These are phyloP conservation scores for Dipodomys merriami DNA, from an alignment of 2,113 vertebrate species.

Conservation along the genomic window DNA sequence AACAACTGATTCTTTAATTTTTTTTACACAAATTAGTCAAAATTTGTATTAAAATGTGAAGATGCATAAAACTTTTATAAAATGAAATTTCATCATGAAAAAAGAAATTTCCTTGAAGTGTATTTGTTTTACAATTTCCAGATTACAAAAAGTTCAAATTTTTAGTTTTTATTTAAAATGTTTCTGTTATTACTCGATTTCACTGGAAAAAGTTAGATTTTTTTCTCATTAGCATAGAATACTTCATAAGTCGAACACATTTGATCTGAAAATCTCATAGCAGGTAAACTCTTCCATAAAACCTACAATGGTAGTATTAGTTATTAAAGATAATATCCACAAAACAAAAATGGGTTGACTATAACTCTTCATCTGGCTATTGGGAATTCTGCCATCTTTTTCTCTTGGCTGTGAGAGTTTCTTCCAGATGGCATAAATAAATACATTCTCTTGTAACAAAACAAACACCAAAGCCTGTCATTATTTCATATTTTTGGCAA, in stretches of 20 bases:
- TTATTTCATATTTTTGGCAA: neutral
- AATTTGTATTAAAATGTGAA: no score
- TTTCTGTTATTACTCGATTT: slow-evolving; percentile 24
- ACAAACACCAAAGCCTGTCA: neutral
- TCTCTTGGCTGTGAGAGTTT: slow-evolving; percentile 9
- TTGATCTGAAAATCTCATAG: neutral
- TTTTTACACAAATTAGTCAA: no score
- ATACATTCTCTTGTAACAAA: slow-evolving; percentile 34
- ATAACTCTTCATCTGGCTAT: neutral
- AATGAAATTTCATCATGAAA: no score
- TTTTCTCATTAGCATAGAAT: slow-evolving; percentile 10
- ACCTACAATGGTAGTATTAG: neutral
- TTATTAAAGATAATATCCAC: slow-evolving; percentile 47
- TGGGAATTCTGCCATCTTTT: slow-evolving; percentile 14
- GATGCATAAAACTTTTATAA: no score
- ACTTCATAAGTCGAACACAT: neutral
- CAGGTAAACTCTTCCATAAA: slow-evolving; percentile 22
- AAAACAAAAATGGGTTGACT: slow-evolving; percentile 35
- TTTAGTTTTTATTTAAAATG: slow-evolving; percentile 48
- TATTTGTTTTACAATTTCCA: neutral
- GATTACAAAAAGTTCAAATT: neutral
- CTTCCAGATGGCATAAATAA: slow-evolving; percentile 32
- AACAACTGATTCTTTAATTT: no score
- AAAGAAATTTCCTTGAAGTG: neutral
- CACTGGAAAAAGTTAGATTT: neutral